Evolutionary conservation across 2,797 vertebrate species (phyloP).

Genomic region (Pipistrellus nathusii): DNA sequence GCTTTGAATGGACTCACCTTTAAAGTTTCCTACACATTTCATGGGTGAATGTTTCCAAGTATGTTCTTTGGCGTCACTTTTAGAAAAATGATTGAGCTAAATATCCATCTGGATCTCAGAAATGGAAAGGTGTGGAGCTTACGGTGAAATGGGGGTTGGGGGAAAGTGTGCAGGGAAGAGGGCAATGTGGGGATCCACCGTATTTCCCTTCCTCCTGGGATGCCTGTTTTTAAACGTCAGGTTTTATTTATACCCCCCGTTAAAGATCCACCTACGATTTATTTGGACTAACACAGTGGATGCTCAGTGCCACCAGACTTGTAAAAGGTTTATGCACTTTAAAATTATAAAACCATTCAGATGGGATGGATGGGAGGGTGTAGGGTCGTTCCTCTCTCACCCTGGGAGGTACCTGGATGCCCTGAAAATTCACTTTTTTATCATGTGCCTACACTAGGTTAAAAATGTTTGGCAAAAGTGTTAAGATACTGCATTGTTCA

Average conservation of each 20-base stretch:
- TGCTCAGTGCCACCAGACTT: constrained; percentile 25
- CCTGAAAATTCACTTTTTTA: not conserved
- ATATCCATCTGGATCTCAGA: not conserved
- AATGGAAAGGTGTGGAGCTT: constrained; percentile 48
- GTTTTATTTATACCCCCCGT: constrained; percentile 49
- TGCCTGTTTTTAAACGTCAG: not conserved
- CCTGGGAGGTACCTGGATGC: not conserved
- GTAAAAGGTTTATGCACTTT: constrained; percentile 59
- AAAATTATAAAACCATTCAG: constrained; percentile 17
- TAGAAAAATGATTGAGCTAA: not conserved
- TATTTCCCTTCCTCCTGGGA: not conserved
- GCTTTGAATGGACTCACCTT: not conserved
- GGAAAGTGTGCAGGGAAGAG: not conserved
- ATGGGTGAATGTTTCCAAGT: not conserved
- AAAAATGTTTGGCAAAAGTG: not conserved
- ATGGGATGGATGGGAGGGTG: not conserved
- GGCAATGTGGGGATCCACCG: not conserved
- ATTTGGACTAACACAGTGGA: constrained; percentile 44
- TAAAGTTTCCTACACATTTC: not conserved
- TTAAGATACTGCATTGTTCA: not conserved
- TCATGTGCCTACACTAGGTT: rapidly evolving
- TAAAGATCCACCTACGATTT: constrained; percentile 34
- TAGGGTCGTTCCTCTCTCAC: too few species aligned
- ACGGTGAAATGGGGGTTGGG: not conserved
- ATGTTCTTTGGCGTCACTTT: not conserved